Evolutionary conservation across 2,888 invertebrate species (phyloP).

Genomic region (Apocheima hispidaria): DNA sequence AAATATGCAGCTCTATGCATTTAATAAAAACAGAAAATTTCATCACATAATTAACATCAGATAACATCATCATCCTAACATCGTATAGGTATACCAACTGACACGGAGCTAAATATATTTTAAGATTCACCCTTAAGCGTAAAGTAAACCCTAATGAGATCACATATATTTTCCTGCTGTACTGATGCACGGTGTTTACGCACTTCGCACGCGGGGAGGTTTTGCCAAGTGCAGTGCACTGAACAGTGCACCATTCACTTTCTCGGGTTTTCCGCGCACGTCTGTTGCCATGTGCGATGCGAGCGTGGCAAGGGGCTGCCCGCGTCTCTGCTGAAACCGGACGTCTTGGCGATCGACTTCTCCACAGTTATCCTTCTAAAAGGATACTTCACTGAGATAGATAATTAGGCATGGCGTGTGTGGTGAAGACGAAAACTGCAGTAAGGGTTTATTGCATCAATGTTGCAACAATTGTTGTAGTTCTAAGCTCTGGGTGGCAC

Average conservation of each 20-base stretch:
- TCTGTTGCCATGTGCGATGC: not conserved
- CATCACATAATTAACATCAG: no score
- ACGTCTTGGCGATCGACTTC: not conserved
- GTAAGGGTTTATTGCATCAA: no score
- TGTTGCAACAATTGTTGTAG: no score
- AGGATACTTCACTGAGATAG: not conserved
- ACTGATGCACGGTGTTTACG: not conserved
- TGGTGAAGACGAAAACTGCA: no score
- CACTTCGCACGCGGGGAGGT: not conserved
- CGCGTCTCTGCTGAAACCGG: conserved; percentile 5
- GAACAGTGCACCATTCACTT: conserved; percentile 10
- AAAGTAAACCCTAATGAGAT: not conserved
- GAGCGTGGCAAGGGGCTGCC: not conserved
- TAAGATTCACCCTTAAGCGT: no score
- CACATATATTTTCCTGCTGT: not conserved
- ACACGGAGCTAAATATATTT: no score
- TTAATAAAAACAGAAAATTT: no score
- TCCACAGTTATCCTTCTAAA: not conserved
- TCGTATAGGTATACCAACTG: no score
- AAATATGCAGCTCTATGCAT: no score
- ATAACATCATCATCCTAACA: no score
- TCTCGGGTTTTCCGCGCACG: conserved; percentile 11
- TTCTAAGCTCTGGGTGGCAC: no score
- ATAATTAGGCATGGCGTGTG: no score
- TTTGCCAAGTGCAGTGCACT: not conserved